Conservation (phyloP, 2,797 vertebrate species). For the Crocodylus rhombifer region DNA sequence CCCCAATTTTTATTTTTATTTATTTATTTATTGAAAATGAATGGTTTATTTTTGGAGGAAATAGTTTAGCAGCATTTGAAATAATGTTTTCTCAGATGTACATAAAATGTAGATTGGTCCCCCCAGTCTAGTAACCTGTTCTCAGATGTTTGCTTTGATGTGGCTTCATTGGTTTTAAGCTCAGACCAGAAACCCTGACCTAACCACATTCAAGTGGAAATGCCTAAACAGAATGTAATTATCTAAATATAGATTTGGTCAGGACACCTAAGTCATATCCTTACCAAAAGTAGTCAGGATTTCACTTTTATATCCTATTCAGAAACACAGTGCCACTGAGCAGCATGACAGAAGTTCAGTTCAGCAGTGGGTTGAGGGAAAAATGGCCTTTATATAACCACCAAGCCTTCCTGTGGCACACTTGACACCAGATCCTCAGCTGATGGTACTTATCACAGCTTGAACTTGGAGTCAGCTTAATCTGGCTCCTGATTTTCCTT, state of each 20-base stretch:
- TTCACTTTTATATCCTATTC: background rate
- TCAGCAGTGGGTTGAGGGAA: accelerated
- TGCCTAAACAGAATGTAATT: background rate
- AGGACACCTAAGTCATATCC: background rate
- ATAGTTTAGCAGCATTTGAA: background rate
- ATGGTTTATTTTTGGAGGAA: background rate
- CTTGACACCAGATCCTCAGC: background rate
- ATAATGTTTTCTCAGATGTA: background rate
- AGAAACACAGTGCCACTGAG: background rate
- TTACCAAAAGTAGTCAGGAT: background rate
- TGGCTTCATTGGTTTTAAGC: background rate
- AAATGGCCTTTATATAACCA: background rate
- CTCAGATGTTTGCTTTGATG: background rate
- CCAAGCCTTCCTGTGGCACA: background rate
- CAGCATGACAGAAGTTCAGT: background rate
- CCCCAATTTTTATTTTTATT: background rate
- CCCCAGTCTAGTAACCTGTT: background rate
- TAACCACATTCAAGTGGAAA: background rate
- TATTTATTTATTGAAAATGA: background rate
- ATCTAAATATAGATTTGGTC: background rate
- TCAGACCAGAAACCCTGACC: background rate
- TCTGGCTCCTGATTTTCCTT: background rate
- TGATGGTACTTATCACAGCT: background rate
- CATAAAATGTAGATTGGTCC: background rate
- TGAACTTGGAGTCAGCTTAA: background rate